A percentile compares a stretch with the other conserved stretches of the same genome.
These are phyloP conservation scores for Gallinago paraguaiae DNA, from an alignment of 2,113 vertebrate genomes.

Conservation along the genomic window DNA sequence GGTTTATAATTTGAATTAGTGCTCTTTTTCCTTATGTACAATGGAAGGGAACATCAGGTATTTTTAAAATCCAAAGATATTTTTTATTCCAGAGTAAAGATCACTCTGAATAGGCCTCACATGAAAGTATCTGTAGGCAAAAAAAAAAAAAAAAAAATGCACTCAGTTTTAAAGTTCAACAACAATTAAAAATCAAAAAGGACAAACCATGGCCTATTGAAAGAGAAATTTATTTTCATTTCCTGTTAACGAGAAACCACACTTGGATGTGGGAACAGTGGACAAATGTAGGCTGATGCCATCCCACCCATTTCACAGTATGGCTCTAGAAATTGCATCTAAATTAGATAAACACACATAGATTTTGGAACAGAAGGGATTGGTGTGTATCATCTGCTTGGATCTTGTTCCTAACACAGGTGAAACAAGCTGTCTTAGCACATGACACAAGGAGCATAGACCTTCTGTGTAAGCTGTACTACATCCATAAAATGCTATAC, in stretches of 20 bases:
- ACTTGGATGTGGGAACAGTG: background rate
- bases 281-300: background rate
- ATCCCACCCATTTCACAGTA: background rate
- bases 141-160: background rate
- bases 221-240: background rate
- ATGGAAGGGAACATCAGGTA: background rate
- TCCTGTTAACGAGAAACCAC: background rate
- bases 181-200: background rate
- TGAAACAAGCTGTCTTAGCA: background rate
- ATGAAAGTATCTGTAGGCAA: background rate
- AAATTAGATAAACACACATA: background rate
- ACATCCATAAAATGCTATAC: background rate
- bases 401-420: background rate
- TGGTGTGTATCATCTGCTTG: background rate
- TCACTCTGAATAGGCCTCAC: background rate
- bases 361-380: background rate
- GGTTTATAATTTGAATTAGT: background rate
- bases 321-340: background rate
- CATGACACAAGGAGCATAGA: background rate
- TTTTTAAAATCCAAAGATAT: background rate
- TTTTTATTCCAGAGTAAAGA: background rate
- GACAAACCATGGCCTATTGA: background rate
- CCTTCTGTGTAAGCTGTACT: background rate
- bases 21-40: background rate
- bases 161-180: background rate